Conservation (phyloP, 2,888 invertebrate genomes). For the Cistogaster globosa region DNA sequence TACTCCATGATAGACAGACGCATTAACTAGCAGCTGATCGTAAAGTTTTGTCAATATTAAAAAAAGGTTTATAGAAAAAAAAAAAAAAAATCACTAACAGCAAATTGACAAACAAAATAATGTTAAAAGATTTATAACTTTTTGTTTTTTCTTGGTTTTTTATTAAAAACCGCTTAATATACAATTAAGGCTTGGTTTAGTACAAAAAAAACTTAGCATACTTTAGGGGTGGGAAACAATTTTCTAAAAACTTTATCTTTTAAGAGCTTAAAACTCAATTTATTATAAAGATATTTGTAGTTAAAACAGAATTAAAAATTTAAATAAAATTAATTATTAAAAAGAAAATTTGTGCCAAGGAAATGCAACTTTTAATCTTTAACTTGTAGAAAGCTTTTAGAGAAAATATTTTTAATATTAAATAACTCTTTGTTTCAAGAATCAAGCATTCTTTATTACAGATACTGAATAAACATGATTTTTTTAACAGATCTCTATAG, state of each 20-base stretch:
- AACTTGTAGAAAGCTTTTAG: no score
- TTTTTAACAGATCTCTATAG: no score
- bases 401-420: no score
- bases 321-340: background rate
- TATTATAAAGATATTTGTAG: background rate
- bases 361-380: no score
- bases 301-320: background rate
- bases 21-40: constrained; percentile 8
- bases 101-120: background rate
- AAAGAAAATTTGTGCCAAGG: background rate
- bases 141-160: background rate
- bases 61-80: background rate
- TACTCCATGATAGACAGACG: constrained; percentile 19
- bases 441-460: no score
- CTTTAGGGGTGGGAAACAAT: background rate
- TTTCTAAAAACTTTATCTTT: background rate
- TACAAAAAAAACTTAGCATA: constrained; percentile 8
- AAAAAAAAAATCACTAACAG: background rate
- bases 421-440: no score
- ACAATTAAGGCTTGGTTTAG: background rate
- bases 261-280: background rate
- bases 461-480: no score
- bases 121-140: background rate
- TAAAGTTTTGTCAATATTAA: background rate
- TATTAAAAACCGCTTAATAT: constrained; percentile 20